Base-by-base conservation (phyloP, 30 jellyfish, hydroid and myxozoan genomes). In the Sanderia malayensis region DNA sequence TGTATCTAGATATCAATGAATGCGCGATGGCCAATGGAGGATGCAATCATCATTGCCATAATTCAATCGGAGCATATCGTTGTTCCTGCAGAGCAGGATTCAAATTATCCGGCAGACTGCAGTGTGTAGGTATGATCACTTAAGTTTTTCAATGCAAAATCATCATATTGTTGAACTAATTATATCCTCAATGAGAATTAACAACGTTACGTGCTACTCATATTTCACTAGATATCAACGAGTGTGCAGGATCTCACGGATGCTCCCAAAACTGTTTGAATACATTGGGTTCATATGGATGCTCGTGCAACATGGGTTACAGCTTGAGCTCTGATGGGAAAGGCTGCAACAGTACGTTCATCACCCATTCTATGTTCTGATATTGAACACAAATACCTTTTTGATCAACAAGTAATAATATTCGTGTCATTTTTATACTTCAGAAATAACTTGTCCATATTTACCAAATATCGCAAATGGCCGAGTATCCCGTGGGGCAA, bases 221-320 rank as follows among this genome's bases (percentile, higher is more conserved):
- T n/a, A n/a, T n/a, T n/a, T n/a, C n/a, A n/a, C n/a, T n/a, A 90
- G 98, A 90, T 53, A 71, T 49, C 18, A 83, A 90, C 67, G 98
- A 90, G 53, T 90, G 98, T 47, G 59, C 45, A 20, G 63, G 86
- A 21, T 69, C 49, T 19, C 94, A 79, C 45, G 92, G 96, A 1
- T 90, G 98, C 58, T 62, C 71, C 23, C 85, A 77, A 18, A 92
- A 82, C 17, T 90, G 98, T 64, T n/a, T 28, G 33, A 84, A 90
- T 60, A 62, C 84, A 1, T 83, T 65, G 15, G 98, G 98, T n/a
- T 47, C 87, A 7, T 83, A 44, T 61, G 32, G 52, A 59, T 90
- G 98, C 33, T 52, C 24, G 1, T 90, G 98, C 73, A 62, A 73
- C 11, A 30, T 71, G 31, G 98, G 96, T 2, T 90, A 61, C 63